Percentiles rank a stretch among this genome's conserved stretches.
Evolutionary conservation across 2,888 invertebrate genomes (phyloP).

Genomic region (Volucella inflata): DNA sequence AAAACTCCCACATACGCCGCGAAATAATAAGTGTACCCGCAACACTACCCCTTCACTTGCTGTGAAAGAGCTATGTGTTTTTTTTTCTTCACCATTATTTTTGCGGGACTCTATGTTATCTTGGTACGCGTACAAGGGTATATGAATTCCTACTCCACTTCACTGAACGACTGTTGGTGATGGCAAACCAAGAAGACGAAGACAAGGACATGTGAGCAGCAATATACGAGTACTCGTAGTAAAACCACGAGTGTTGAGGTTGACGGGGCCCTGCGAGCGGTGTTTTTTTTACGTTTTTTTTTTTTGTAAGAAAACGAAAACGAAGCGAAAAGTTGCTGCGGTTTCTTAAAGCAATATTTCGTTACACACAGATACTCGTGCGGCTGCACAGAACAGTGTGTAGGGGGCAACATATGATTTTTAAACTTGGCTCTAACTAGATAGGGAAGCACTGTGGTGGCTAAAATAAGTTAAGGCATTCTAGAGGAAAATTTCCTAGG

Average conservation of each 20-base stretch:
- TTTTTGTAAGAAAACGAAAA: slow-evolving; percentile 31
- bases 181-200: slow-evolving; percentile 32
- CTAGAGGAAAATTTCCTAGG: background rate
- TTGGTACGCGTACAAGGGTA: slow-evolving; percentile 45
- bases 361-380: slow-evolving; percentile 19
- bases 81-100: slow-evolving; percentile 3
- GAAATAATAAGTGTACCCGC: slow-evolving; percentile 65
- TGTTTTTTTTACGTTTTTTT: too few relatives aligned
- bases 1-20: slow-evolving; percentile 52
- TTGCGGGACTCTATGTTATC: slow-evolving; percentile 34
- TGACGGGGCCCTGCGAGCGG: background rate
- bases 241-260: background rate
- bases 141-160: background rate
- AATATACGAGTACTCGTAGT: slow-evolving; percentile 11
- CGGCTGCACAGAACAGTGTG: background rate
- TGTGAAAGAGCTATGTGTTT: slow-evolving; percentile 8
- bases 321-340: slow-evolving; percentile 62
- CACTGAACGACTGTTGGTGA: slow-evolving; percentile 39
- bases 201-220: slow-evolving; percentile 40
- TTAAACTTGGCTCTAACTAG: slow-evolving; percentile 30
- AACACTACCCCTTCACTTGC: slow-evolving; percentile 51
- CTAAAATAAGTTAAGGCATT: background rate
- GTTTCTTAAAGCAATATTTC: slow-evolving; percentile 61
- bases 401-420: slow-evolving; percentile 62
- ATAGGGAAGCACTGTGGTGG: slow-evolving; percentile 46